Evolutionary conservation across 2,797 vertebrate genomes (phyloP), one percentile per base, ranked within the genome.

Genomic region (Rhincodon typus): DNA sequence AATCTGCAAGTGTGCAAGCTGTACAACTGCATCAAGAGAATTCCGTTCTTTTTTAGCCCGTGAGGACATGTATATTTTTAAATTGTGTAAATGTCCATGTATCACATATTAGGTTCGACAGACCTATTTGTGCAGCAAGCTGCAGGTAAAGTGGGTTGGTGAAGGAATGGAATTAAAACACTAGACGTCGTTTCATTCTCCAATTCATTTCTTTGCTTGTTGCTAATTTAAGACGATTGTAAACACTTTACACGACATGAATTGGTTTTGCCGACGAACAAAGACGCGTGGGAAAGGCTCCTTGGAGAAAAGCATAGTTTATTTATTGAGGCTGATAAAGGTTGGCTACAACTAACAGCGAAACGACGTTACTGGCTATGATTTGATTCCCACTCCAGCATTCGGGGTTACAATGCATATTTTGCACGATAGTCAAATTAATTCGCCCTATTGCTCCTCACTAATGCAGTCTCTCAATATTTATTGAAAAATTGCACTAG

Each of bases 41-140:
- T 95, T 96, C 95, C 96, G 97, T 96, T 96, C 96, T 96, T 96
- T 95, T 17, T 96, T 97, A 97, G 97, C 97, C 4, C 25, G n/a
- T 70, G 53, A n/a, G 53, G 7, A 27, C 72, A 74, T n/a, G 7
- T n/a, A 42, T 82, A 50, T 53, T 15, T 57, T 50, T 53, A 57
- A 90, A 62, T 53, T 94, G 6, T 46, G 30, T 93, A 77, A 77
- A n/a, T 94, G 17, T 42, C 27, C 46, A 23, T 42, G 72, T 69
- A 50, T 1, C 7, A 12, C 42, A n/a, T 30, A 38, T 62, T 30
- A 50, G 19, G 46, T 34, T 74, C 7, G 69, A 77, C 30, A 72
- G 8, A 74, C 46, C 50, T 30, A 30, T 77, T 95, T 6, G 57
- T 8, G 27, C 5, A 25, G 27, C 12, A 66, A 50, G 67, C 38